Base-by-base conservation (phyloP, 2,113 vertebrate genomes). In the Geococcyx californianus region DNA sequence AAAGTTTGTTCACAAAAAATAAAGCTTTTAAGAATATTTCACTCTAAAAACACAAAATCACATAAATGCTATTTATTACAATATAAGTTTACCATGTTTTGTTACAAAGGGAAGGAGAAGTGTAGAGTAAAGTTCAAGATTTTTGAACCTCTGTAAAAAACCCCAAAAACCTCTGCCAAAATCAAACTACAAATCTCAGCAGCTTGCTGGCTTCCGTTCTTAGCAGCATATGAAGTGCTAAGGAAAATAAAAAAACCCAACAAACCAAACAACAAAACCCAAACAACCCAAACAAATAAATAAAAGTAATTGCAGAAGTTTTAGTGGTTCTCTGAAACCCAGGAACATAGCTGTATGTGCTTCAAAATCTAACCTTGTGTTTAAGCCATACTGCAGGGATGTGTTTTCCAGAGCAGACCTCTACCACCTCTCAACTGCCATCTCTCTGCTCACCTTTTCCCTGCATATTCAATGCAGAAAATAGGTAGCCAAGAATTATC, bases 341-440 rank as follows among this genome's bases (percentile, higher is more conserved):
- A 75, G 19, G 7, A 70, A 33, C 38, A 18, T 3, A 40, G 17
- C 70, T 59, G 4, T 7, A 7, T 2, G 16, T 51, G 25, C 21
- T 51, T n/a, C n/a, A 36, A 17, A 49, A 25, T 16, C 21, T 28
- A 26, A 28, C 31, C 34, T 51, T 13, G 1, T 21, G 23, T 26
- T 67, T 13, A 0, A 1, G 9, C 4, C 12, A 11, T 0, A 0
- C 19, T n/a, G 24, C 52, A 67, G 45, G 16, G 24, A 3, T 23
- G 26, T 14, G 51, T 42, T 83, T 16, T 17, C 33, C 1, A 42
- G 79, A 52, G 49, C 49, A 69, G 36, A 8, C 6, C 40, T 69
- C n/a, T 29, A 68, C 45, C 45, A 58, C 56, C 80, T 62, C 62
- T 62, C 45, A n/a, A 16, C 55, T 42, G 25, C 13, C 3, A 2